phyloP scores from a whole-genome alignment of 2,113 vertebrate species.

The Catharus fuscescens region DNA sequence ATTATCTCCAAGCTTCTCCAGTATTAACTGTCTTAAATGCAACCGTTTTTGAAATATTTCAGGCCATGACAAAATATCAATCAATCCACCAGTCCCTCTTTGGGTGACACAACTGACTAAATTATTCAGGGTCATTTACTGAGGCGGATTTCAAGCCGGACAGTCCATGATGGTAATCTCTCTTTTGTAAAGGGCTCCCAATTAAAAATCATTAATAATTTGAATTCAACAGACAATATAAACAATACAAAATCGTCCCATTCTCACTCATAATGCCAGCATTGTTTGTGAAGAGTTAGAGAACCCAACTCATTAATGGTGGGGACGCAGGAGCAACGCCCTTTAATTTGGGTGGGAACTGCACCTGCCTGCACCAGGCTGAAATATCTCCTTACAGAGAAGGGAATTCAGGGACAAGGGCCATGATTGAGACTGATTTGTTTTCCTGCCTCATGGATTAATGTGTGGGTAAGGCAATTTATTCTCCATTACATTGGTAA shows the following conservation, averaged over 20 bases:
- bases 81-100: slow-evolving; percentile 53
- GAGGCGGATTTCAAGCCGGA: slow-evolving; percentile 55
- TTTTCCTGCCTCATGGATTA: slow-evolving; percentile 10
- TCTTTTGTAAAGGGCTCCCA: slow-evolving; percentile 38
- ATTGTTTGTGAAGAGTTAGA: slow-evolving; percentile 36
- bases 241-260: neutral
- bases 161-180: slow-evolving; percentile 36
- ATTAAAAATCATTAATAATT: slow-evolving; percentile 64
- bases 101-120: slow-evolving; percentile 58
- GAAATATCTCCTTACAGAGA: neutral
- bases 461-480: neutral
- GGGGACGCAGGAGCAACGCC: neutral
- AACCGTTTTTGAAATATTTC: slow-evolving; percentile 46
- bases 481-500: neutral
- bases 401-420: neutral
- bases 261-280: neutral
- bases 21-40: slow-evolving; percentile 55
- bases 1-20: slow-evolving; percentile 21
- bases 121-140: slow-evolving; percentile 65
- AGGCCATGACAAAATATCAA: slow-evolving; percentile 38
- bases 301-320: neutral
- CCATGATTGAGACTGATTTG: neutral
- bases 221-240: slow-evolving; percentile 44
- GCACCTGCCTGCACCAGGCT: neutral
- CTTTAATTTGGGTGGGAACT: slow-evolving; percentile 15